Base-by-base conservation (phyloP, 64 coral and sea anemone species). In the Actinia tenebrosa region DNA sequence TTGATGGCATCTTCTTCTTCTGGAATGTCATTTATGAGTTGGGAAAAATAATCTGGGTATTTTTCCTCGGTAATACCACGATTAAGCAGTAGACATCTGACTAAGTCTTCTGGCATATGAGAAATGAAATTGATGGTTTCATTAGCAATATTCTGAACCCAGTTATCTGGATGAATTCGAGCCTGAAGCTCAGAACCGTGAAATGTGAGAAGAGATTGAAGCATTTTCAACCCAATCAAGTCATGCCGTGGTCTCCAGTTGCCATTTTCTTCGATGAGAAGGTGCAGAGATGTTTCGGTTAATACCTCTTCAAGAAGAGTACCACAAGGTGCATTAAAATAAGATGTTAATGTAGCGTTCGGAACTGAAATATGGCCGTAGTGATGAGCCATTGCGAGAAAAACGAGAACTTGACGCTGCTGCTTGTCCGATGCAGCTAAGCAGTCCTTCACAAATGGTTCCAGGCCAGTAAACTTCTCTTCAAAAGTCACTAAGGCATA, bases 241-340 rank as follows among this genome's bases (percentile, higher is more conserved):
- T 95, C 89, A 86, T 95, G 93, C 0, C 93, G 18, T n/a, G 89
- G 89, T 13, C 89, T 91, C 93, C 93, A 95, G 0, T 42, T 53
- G 1, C 86, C 93, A 77, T 91, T 86, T 75, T 95, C 93, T 86
- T 95, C 93, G n/a, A 84, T 54, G 3, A 84, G 26, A 42, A 84
- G 59, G 44, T 95, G 86, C n/a, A 43, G 8, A 30, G 89, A 27
- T 6, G 14, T 14, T 4, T 91, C 54, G 6, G 83, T 56, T 19
- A 84, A 69, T 37, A 86, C 54, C 13, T 3, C 22, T 47, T 95
- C 93, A 7, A 17, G 53, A 66, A n/a, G 53, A 3, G 16, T 84
- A 44, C 6, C 80, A 16, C 89, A 78, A 14, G 20, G 64, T 16
- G 93, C 53, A 10, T 56, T 44, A 1, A 95, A 79, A 15, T 88